Base-by-base conservation (phyloP, 1,140 invertebrate genomes). In the Lordiphosa clarofinis region DNA sequence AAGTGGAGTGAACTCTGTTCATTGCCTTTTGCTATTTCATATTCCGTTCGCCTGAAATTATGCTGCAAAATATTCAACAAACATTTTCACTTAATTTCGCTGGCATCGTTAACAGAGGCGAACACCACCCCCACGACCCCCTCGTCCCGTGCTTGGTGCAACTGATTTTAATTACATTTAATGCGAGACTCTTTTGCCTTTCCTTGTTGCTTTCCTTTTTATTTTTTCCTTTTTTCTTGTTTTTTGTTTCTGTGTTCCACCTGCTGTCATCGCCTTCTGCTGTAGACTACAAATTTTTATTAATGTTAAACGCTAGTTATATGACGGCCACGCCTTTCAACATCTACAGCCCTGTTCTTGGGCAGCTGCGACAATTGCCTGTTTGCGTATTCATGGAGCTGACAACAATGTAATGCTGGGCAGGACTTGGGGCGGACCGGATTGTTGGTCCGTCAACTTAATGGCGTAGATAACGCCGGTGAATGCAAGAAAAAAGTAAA, bases 111-210 rank as follows among this genome's bases (percentile, higher is more conserved):
- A 61, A 56, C 42, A 59, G 48, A 37, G 37, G 48, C 42, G 24
- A 28, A 7, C 50, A 40, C n/a, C n/a, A 15, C 33, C 42, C 63
- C 10, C 9, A 11, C 15, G 19, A n/a, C 42, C 35, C 33, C 24
- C 7, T 1, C 37, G 4, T 10, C 36, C 47, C 9, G 39, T 36
- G 31, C 10, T 35, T 46, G 59, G 36, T 62, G 67, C 57, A 62
- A 70, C 66, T 70, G 59, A 70, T 70, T 70, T 70, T 70, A 70
- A 70, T 70, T 70, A 70, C 67, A 70, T 70, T 70, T 70, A 70
- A 69, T 69, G 53, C 47, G 39, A 70, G 56, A 55, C 67, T 48
- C 61, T 44, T 37, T 48, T 56, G 4, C 9, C 11, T 35, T 33
- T 1, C 7, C 11, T 6, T 6, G 1, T 7, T 7, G 4, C 6